These are phyloP conservation scores for Drosophila sechellia DNA, from an alignment of 1,140 invertebrate genomes.

Conservation along the genomic window DNA sequence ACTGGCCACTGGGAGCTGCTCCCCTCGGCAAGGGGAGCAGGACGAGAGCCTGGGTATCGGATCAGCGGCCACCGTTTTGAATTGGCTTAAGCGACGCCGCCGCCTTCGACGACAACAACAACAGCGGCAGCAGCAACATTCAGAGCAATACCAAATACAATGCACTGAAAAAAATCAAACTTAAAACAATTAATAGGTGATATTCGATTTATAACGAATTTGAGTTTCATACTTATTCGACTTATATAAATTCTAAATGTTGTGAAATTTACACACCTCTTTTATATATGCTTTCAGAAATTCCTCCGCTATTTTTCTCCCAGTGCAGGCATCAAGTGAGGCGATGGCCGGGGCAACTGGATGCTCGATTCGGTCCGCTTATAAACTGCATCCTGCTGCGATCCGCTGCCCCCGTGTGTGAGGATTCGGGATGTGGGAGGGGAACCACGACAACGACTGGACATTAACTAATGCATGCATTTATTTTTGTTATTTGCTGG, in stretches of 20 bases:
- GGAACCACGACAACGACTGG: slow-evolving; percentile 60
- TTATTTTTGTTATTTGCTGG: slow-evolving; percentile 68
- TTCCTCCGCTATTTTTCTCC: background rate
- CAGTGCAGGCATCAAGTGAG: slow-evolving; percentile 23
- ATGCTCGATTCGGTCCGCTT: slow-evolving; percentile 75
- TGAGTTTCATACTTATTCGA: too few relatives aligned
- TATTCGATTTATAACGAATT: too few relatives aligned
- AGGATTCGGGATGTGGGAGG: background rate
- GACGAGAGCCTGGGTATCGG: slow-evolving; percentile 33
- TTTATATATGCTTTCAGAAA: background rate
- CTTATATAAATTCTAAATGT: too few relatives aligned
- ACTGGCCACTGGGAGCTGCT: slow-evolving; percentile 2
- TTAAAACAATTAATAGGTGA: background rate
- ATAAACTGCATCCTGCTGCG: slow-evolving; percentile 83
- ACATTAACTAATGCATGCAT: slow-evolving; percentile 83
- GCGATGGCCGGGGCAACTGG: slow-evolving; percentile 32
- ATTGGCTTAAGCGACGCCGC: slow-evolving; percentile 77
- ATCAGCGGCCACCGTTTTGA: slow-evolving; percentile 77
- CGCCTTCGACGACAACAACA: slow-evolving; percentile 31
- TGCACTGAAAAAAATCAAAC: slow-evolving; percentile 1
- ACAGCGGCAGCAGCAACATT: slow-evolving; percentile 6
- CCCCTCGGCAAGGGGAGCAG: slow-evolving; percentile 7
- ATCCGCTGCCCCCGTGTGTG: slow-evolving; percentile 42
- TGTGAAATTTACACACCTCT: background rate
- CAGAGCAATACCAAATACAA: slow-evolving; percentile 17